phyloP scores from a whole-genome alignment of 2,797 vertebrate genomes.

The Eulemur rubriventer region DNA sequence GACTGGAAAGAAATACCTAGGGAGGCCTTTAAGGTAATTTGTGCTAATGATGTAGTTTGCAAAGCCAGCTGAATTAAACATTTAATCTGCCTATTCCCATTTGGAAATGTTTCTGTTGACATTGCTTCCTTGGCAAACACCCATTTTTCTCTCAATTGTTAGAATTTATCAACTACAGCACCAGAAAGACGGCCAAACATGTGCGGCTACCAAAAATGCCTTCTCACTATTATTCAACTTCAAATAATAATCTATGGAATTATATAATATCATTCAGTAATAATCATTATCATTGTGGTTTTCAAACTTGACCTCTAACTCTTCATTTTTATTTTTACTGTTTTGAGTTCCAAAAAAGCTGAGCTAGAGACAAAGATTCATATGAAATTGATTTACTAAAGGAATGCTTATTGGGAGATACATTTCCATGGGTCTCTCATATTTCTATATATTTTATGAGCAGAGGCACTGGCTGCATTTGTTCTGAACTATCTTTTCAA shows the following conservation, averaged over 20 bases:
- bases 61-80: constrained; percentile 46
- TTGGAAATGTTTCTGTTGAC: constrained; percentile 53
- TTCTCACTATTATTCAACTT: background rate
- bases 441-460: constrained; percentile 18
- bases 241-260: background rate
- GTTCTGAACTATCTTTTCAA: background rate
- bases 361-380: background rate
- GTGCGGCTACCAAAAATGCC: background rate
- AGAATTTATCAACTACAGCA: constrained; percentile 14
- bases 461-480: background rate
- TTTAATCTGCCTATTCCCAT: constrained; percentile 27
- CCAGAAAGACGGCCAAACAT: constrained; percentile 20
- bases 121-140: constrained; percentile 12
- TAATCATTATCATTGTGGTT: background rate
- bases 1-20: background rate
- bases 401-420: background rate
- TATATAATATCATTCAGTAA: background rate
- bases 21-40: background rate
- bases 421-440: background rate
- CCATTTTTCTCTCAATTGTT: constrained; percentile 10
- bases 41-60: background rate
- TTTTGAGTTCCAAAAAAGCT: background rate
- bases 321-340: background rate
- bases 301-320: background rate
- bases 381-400: constrained; percentile 24